Evolutionary conservation across 1,140 invertebrate genomes (phyloP), one percentile per base, ranked within the genome.

Genomic region (Drosophila kepulauana): DNA sequence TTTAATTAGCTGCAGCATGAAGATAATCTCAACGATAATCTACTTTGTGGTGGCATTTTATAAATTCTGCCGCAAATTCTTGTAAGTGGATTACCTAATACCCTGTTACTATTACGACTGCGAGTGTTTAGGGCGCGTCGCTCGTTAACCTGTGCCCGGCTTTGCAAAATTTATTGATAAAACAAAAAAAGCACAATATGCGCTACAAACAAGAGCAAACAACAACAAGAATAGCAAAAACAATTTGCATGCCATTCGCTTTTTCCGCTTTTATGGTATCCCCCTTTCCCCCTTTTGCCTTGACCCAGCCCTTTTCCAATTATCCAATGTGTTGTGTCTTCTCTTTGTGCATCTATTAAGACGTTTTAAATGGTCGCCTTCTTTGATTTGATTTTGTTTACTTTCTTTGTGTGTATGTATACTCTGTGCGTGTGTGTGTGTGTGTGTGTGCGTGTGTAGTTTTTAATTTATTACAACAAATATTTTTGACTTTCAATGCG

Each of bases 81-180:
- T 91, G 89, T 91, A 84, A 91, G 90, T 91, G 1, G 25, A 71
- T 81, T 81, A 71, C 58, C 70, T 81, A 85, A 85, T 72, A 15
- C 33, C 33, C 8, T 56, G 10, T 38, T 10, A 56, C 13, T 20
- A 10, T 48, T 52, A 20, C 49, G 52, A 35, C 5, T 35, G 28
- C 49, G 52, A 35, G n/a, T 35, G 28, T 35, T 48, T 16, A 38
- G 62, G 65, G 62, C 66, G 76, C 48, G 51, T 52, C 71, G 15
- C 64, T 28, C 57, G 16, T 72, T 52, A 61, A 51, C 69, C 58
- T 48, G 54, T 43, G 54, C 11, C 62, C 59, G 41, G 52, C 45
- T 45, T 33, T 16, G 2, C 28, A 20, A 65, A 41, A 65, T 1
- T 51, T 72, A 74, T 74, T 74, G 71, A 74, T 62, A 68, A 74